Percentiles rank a stretch among this genome's conserved stretches.
Conservation (phyloP, 2,113 vertebrate species). For the Progne subis region DNA sequence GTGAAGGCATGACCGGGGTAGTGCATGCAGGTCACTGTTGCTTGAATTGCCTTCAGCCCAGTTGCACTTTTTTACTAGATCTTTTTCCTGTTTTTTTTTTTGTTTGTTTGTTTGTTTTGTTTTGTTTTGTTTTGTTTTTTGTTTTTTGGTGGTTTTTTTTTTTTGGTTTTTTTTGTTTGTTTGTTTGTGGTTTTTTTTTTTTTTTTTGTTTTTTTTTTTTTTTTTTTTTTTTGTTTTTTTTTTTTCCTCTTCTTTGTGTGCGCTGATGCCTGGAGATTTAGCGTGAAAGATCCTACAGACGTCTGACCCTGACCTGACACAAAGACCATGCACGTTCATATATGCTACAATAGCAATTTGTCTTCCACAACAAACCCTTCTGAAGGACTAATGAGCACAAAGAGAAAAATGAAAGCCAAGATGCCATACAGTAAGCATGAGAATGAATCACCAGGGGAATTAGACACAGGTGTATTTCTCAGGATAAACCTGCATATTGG, state of each 20-base stretch:
- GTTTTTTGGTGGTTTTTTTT: neutral
- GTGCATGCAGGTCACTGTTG: neutral
- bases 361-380: neutral
- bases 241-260: neutral
- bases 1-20: neutral
- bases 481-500: neutral
- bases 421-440: neutral
- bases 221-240: neutral
- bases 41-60: neutral
- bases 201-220: neutral
- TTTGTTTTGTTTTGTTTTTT: neutral
- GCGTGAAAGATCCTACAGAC: neutral
- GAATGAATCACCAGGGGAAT: neutral
- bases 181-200: too few relatives aligned
- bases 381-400: neutral
- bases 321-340: neutral
- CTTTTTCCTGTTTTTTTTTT: neutral
- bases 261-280: neutral
- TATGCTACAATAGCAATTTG: neutral
- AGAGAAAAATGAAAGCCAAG: neutral
- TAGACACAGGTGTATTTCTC: neutral
- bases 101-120: too few relatives aligned
- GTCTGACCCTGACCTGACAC: neutral
- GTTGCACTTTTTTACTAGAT: neutral
- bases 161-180: neutral